Percentiles rank a stretch among this genome's conserved stretches.
Evolutionary conservation across 2,888 invertebrate genomes (phyloP).

Genomic region (Cantharis nigra): DNA sequence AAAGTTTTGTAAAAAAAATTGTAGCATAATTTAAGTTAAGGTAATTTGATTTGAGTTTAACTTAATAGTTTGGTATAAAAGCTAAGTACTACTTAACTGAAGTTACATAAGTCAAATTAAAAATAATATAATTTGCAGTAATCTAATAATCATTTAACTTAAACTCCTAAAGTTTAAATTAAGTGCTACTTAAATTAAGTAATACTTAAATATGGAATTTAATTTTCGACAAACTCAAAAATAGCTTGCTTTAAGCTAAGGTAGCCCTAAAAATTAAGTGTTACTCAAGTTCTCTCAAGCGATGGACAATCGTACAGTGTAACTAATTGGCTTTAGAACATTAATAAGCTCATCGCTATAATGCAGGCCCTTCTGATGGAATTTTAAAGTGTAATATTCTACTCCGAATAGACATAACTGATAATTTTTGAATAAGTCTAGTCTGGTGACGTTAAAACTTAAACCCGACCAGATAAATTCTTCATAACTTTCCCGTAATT

Average conservation of each 20-base stretch:
- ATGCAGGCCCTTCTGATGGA: background rate
- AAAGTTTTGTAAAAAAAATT: too few relatives aligned
- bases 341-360: background rate
- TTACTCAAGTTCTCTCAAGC: background rate
- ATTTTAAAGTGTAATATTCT: background rate
- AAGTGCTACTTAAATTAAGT: background rate
- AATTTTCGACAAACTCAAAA: too few relatives aligned
- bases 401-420: background rate
- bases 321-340: background rate
- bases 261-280: background rate
- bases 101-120: too few relatives aligned
- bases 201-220: background rate
- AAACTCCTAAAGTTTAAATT: too few relatives aligned
- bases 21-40: too few relatives aligned
- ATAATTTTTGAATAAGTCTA: background rate
- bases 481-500: background rate
- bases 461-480: background rate
- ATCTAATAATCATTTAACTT: too few relatives aligned
- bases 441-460: background rate
- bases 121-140: too few relatives aligned
- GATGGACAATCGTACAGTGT: background rate
- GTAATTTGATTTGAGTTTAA: too few relatives aligned
- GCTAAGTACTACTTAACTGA: too few relatives aligned
- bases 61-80: too few relatives aligned
- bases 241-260: background rate